These are phyloP conservation scores for Nasua narica DNA, from an alignment of 2,797 vertebrate genomes.

Conservation along the genomic window DNA sequence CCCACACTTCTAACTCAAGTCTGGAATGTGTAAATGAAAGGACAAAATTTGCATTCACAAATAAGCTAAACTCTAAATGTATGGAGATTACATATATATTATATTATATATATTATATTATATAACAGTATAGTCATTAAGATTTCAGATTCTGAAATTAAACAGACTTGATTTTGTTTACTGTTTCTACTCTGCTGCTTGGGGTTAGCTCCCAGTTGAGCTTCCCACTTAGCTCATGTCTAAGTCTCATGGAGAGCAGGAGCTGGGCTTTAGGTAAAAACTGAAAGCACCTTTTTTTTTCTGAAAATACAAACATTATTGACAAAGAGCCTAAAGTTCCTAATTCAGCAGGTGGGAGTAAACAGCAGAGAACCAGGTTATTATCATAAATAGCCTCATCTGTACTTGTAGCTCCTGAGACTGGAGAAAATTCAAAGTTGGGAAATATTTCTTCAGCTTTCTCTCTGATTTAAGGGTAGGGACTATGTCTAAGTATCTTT, in stretches of 20 bases:
- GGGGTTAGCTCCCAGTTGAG: neutral
- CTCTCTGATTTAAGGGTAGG: neutral
- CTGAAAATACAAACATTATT: neutral
- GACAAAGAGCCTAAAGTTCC: neutral
- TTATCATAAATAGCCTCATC: neutral
- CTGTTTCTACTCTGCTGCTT: neutral
- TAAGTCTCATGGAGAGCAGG: neutral
- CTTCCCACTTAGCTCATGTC: neutral
- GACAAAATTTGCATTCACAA: slow-evolving; percentile 5
- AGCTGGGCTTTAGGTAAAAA: neutral
- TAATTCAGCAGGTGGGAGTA: neutral
- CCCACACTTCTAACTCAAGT: neutral
- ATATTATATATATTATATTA: no score
- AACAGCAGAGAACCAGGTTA: neutral
- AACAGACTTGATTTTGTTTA: neutral
- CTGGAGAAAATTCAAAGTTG: neutral
- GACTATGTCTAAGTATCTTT: neutral
- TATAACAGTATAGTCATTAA: neutral
- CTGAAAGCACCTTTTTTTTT: neutral
- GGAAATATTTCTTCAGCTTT: neutral
- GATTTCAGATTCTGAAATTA: slow-evolving; percentile 11
- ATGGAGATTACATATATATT: neutral
- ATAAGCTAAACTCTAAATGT: neutral
- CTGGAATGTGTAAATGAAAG: slow-evolving; percentile 42
- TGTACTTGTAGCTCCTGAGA: neutral